These are phyloP conservation scores for Scaptomyza reducta DNA, from an alignment of 2,888 invertebrate species.

Conservation along the genomic window DNA sequence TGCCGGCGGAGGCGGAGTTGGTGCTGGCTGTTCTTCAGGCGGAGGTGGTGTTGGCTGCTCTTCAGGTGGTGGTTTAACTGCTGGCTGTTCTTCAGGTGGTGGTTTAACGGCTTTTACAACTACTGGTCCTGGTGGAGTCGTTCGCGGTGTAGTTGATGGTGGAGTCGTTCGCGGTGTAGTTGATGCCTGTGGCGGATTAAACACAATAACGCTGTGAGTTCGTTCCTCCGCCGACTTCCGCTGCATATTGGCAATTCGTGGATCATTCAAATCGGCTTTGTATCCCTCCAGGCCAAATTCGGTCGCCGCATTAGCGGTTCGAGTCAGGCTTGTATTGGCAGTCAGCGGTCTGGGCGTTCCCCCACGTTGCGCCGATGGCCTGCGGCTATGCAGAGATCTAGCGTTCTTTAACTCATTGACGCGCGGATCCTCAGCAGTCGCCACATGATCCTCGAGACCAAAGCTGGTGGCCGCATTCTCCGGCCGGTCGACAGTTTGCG, in stretches of 20 bases:
- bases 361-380: background rate
- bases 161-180: background rate
- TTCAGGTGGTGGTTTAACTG: background rate
- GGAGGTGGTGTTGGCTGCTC: background rate
- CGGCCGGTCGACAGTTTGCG: background rate
- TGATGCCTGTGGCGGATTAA: background rate
- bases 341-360: background rate
- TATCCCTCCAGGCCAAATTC: conserved; percentile 52
- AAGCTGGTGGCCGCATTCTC: conserved; percentile 42
- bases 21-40: too few relatives aligned
- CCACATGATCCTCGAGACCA: conserved; percentile 38
- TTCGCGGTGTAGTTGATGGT: background rate
- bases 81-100: background rate
- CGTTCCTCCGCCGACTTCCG: too few relatives aligned
- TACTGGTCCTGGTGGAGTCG: background rate
- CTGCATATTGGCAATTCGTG: conserved; percentile 7
- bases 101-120: background rate
- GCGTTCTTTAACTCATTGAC: conserved; percentile 7
- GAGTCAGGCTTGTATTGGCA: background rate
- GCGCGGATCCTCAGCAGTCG: conserved; percentile 30
- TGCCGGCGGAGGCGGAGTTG: too few relatives aligned
- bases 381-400: background rate
- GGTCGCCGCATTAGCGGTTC: conserved; percentile 30
- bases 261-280: conserved; percentile 37
- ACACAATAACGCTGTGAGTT: background rate